phyloP scores from a whole-genome alignment of 1,140 invertebrate genomes.

The Limonius californicus region DNA sequence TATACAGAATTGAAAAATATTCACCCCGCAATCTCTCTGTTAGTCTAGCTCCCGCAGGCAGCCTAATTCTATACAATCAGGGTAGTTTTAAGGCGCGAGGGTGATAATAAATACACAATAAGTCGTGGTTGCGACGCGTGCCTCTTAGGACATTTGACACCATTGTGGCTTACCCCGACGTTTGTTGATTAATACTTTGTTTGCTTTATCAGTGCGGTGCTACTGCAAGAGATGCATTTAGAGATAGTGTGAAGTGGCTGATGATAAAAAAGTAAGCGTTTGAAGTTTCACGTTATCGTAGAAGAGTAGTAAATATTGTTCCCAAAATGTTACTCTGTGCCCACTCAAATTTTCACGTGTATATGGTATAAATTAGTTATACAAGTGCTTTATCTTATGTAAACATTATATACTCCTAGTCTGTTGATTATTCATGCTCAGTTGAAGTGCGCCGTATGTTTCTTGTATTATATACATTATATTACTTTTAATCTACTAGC shows the following conservation, averaged over 20 bases:
- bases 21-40: neutral
- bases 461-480: too few species aligned
- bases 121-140: constrained; percentile 16
- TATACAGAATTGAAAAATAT: neutral
- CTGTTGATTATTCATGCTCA: too few species aligned
- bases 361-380: too few species aligned
- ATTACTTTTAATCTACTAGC: too few species aligned
- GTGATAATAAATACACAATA: constrained; percentile 27
- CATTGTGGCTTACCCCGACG: constrained; percentile 10
- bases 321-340: too few species aligned
- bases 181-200: constrained; percentile 5
- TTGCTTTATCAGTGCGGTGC: neutral
- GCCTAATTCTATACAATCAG: constrained; percentile 24
- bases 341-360: too few species aligned
- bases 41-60: constrained; percentile 10
- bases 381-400: too few species aligned
- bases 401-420: too few species aligned
- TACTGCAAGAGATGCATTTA: neutral
- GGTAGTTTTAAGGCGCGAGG: constrained; percentile 24
- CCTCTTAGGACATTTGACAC: constrained; percentile 15
- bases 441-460: too few species aligned
- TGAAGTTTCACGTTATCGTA: too few species aligned
- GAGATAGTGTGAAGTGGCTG: neutral
- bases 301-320: too few species aligned
- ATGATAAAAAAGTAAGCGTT: neutral